Conservation (phyloP, 2,113 vertebrate genomes). For the Lates calcarifer region DNA sequence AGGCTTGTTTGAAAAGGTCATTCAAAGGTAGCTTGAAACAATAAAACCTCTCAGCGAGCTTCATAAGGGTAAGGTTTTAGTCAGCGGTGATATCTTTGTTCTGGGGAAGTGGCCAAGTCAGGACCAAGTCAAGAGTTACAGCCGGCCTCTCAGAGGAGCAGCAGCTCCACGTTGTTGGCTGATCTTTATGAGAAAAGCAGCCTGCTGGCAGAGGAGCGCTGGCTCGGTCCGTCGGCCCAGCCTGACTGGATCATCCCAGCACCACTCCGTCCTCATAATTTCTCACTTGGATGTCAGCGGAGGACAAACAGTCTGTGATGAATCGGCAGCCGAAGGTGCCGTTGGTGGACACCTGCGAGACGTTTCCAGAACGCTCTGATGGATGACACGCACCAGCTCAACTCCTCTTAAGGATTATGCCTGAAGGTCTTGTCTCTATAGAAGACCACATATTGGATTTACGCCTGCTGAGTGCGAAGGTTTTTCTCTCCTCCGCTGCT, state of each 20-base stretch:
- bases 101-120: constrained; percentile 35
- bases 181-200: constrained; percentile 30
- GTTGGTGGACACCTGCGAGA: constrained; percentile 28
- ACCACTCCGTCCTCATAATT: constrained; percentile 42
- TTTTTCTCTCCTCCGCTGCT: neutral
- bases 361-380: constrained; percentile 58
- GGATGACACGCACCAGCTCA: constrained; percentile 28
- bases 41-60: constrained; percentile 11
- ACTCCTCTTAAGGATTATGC: constrained; percentile 37
- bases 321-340: constrained; percentile 32
- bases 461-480: neutral
- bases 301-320: constrained; percentile 59
- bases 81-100: constrained; percentile 22
- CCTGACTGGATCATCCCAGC: constrained; percentile 29
- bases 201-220: constrained; percentile 35
- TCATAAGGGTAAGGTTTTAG: neutral
- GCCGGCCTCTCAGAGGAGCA: neutral
- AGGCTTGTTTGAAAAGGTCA: neutral
- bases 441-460: constrained; percentile 25
- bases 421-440: constrained; percentile 4
- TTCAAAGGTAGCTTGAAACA: neutral
- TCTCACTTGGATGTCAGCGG: constrained; percentile 42
- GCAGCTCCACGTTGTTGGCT: constrained; percentile 27
- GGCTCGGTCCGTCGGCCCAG: constrained; percentile 4
- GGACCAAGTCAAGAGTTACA: constrained; percentile 23